Base-by-base conservation (phyloP, 2,888 invertebrate species). In the Ceriagrion tenellum region DNA sequence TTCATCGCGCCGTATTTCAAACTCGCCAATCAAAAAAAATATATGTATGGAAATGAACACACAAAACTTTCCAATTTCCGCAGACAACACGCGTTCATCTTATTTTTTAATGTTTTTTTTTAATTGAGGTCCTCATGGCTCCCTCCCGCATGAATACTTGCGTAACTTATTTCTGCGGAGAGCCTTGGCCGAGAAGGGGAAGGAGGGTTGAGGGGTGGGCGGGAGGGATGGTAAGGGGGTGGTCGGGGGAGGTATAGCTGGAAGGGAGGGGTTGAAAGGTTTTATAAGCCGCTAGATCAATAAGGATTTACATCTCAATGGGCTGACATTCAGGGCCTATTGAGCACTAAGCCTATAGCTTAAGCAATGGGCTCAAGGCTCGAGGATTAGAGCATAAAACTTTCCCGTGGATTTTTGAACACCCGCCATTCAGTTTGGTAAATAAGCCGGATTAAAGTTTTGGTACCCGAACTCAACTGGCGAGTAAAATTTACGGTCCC, bases 371-470 rank as follows among this genome's bases (percentile, higher is more conserved):
- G 89, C 89, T 89, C 55, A 89, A 55, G 55, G 89, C 89, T 26
- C 55, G 55, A 55, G 89, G 89, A 40, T 40, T 88, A 88, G 89
- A 20, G 47, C 47, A 55, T 89, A 55, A 89, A 89, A 89, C 89
- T 40, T 89, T 89, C 40, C 55, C 69, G 69, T 69, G 69, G 69
- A 69, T 69, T 69, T 69, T 89, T 89, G 89, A 89, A 89, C 47
- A 89, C n/a, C 89, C 89, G 55, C 89, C 89, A 89, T 89, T 89
- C 89, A 89, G 55, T 89, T 55, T 69, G 69, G 47, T 89, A 89
- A 89, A 89, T 89, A 69, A 69, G 69, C 89, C 89, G 89, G 89
- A 55, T 89, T 89, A 89, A 26, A 69, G 69, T 69, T 69, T 56
- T 69, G 69, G 69, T 69, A 69, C 69, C 26, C 69, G 69, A 69